Base-by-base conservation (phyloP, 2,888 invertebrate genomes). In the Girardia tigrina region DNA sequence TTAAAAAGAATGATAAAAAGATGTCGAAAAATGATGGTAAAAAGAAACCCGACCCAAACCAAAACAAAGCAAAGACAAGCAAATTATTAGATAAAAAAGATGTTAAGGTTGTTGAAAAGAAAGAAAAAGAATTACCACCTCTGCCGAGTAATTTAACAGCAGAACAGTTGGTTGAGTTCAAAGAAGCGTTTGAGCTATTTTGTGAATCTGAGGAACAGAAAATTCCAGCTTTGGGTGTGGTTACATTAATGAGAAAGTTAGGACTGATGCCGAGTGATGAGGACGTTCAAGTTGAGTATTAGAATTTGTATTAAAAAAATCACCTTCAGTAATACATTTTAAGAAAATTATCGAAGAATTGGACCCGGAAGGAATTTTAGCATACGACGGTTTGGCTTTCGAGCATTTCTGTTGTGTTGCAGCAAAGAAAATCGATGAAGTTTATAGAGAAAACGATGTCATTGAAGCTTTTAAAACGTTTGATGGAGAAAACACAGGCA, bases 281-380 rank as follows among this genome's bases (percentile, higher is more conserved):
- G n/a, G 73, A 72, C 28, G 26, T 72, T 29, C 6, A 23, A 26
- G 73, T 72, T 29, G n/a, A 71, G n/a, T 8, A n/a, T 56, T 56
- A 8, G n/a, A 20, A 56, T 56, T 56, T 12, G 56, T 23, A 12
- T 56, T 20, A 12, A 56, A 12, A 36, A 36, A n/a, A n/a, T n/a
- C n/a, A n/a, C n/a, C n/a, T n/a, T n/a, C n/a, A 36, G 8, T 36
- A 36, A 27, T 20, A 2, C 20, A 26, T 73, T 28, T 4, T 4
- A 23, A 73, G 73, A 42, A 73, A n/a, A 75, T 75, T 16, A 75
- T 75, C 26, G 76, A 74, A 28, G 74, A 42, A 75, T 26, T 75
- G 1, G 76, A 75, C 28, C 26, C 76, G 0, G 76, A 75, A 16
- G 76, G 76, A n/a, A 26, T 20, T 4, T 16, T 75, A 12, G 20